Conservation (phyloP, 35 echinoderm and acorn worm genomes). For the Anneissia japonica region DNA sequence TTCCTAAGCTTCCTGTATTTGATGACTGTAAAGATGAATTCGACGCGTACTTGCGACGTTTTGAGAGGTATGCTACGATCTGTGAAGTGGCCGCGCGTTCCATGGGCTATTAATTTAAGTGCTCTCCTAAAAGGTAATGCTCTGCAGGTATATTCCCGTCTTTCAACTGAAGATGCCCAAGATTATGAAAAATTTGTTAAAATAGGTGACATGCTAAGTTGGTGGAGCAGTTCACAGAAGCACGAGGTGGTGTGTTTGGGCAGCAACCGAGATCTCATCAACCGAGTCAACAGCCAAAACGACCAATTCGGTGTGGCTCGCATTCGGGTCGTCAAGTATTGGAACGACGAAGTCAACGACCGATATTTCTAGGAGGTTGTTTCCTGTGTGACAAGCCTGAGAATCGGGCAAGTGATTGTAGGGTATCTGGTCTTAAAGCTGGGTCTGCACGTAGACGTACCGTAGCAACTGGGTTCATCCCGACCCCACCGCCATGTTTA, state of each 20-base stretch:
- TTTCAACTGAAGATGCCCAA: neutral
- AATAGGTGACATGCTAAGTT: no score
- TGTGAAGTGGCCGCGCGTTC: constrained; percentile 16
- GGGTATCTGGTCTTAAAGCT: no score
- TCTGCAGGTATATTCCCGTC: constrained; percentile 5
- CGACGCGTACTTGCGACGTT: constrained; percentile 36
- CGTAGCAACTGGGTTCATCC: no score
- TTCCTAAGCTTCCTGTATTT: constrained; percentile 15
- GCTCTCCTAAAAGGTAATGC: constrained; percentile 56
- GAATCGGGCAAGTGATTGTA: constrained; percentile 21
- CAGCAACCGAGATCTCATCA: neutral
- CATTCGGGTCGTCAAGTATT: neutral
- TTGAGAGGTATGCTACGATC: constrained; percentile 25
- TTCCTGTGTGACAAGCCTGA: constrained; percentile 36
- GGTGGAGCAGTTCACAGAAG: no score
- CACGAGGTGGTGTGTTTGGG: constrained; percentile 23
- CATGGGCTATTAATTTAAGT: constrained; percentile 46
- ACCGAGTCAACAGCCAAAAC: neutral
- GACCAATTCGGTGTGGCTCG: neutral
- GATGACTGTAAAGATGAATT: constrained; percentile 44
- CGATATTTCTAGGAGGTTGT: neutral
- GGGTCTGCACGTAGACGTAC: no score
- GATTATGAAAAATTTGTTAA: constrained; percentile 9
- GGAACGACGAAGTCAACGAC: neutral
- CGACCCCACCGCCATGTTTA: no score